These are phyloP conservation scores for Sebastes elongatus DNA, from an alignment of 2,797 vertebrate genomes.

Conservation along the genomic window DNA sequence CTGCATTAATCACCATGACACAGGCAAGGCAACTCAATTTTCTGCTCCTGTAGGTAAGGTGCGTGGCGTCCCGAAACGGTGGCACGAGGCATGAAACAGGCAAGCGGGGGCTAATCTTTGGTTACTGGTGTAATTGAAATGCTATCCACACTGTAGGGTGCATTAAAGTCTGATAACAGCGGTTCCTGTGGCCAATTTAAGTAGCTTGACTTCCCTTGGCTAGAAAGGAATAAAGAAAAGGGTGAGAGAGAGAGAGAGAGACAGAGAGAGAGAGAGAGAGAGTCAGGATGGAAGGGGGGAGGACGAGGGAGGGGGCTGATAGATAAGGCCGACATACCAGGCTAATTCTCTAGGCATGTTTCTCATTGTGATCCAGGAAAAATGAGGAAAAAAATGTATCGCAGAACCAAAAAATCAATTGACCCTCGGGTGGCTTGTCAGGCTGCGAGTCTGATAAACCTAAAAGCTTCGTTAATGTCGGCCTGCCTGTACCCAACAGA, in stretches of 20 bases:
- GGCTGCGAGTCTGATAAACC: conserved; percentile 98
- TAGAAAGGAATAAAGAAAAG: conserved; percentile 85
- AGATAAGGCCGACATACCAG: conserved; percentile 98
- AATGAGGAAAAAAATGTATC: conserved; percentile 98
- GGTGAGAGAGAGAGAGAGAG: conserved; percentile 34
- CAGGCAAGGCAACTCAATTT: conserved; percentile 99
- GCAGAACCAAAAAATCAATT: conserved; percentile 99
- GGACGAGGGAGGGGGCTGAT: conserved; percentile 77
- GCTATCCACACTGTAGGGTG: conserved; percentile 99
- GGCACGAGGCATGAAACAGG: conserved; percentile 96
- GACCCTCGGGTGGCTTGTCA: conserved; percentile 99
- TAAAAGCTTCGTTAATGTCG: conserved; percentile 99
- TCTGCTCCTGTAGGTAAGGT: conserved; percentile 99
- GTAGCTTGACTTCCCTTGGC: conserved; percentile 97
- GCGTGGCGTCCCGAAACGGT: conserved; percentile 90
- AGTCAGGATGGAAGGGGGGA: conserved; percentile 30
- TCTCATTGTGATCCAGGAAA: conserved; percentile 99
- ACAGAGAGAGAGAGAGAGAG: background rate
- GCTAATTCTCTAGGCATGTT: conserved; percentile 99
- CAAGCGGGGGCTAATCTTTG: conserved; percentile 98
- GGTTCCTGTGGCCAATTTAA: conserved; percentile 99
- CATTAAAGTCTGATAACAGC: conserved; percentile 99
- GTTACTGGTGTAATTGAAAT: conserved; percentile 99
- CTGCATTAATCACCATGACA: conserved; percentile 99
- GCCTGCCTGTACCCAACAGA: conserved; percentile 99